Percentiles rank a stretch among this genome's conserved stretches.
These are phyloP conservation scores for Heterocephalus glaber DNA, from an alignment of 2,113 vertebrate species.

Conservation along the genomic window DNA sequence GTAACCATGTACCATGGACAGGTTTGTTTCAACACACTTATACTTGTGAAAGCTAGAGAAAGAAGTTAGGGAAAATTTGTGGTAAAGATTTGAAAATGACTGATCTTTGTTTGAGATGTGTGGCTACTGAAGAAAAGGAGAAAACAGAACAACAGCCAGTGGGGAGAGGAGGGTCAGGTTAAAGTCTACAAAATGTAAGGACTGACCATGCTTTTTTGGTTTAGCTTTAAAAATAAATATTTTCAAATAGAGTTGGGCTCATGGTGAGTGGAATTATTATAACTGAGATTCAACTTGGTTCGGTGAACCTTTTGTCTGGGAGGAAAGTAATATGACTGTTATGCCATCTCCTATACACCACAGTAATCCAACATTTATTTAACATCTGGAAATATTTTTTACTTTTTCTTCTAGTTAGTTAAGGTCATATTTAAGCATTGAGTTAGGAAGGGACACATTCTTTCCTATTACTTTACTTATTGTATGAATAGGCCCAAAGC, in stretches of 20 bases:
- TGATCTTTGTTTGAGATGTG: background rate
- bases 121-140: background rate
- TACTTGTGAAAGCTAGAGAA: background rate
- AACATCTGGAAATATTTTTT: background rate
- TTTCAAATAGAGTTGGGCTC: background rate
- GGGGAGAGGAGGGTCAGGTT: background rate
- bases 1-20: background rate
- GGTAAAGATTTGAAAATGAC: background rate
- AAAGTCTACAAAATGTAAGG: background rate
- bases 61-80: background rate
- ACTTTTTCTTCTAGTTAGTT: background rate
- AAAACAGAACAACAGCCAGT: background rate
- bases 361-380: background rate
- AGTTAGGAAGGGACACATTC: background rate
- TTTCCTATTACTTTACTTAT: background rate
- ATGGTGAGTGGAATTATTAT: accelerated
- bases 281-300: slow-evolving; percentile 3
- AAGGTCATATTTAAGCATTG: background rate
- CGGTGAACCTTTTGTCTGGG: background rate
- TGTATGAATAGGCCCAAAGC: background rate
- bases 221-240: background rate
- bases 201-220: background rate
- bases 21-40: background rate
- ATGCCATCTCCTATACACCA: background rate
- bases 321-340: background rate